These are phyloP conservation scores for Pipistrellus pipistrellus DNA, from an alignment of 2,797 vertebrate genomes.

Conservation along the genomic window DNA sequence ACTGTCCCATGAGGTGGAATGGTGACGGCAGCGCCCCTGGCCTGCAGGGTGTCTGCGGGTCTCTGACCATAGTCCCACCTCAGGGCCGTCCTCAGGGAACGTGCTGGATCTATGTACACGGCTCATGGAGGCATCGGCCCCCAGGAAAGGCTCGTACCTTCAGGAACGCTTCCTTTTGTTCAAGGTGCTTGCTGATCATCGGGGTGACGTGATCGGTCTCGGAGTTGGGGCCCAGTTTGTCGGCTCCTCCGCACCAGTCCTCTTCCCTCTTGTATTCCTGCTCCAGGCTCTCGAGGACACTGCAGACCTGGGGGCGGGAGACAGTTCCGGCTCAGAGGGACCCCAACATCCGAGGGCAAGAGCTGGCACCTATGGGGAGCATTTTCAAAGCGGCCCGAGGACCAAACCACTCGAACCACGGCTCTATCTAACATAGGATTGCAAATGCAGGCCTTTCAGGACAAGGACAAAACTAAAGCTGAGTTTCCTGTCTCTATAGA, in stretches of 20 bases:
- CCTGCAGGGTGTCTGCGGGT: fast-evolving
- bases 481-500: not conserved
- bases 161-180: slow-evolving; percentile 98
- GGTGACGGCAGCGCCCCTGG: fast-evolving
- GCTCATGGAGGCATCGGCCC: fast-evolving
- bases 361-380: fast-evolving
- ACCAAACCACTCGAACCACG: fast-evolving
- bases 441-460: not conserved
- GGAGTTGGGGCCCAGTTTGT: slow-evolving; percentile 98
- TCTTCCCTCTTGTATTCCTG: slow-evolving; percentile 99
- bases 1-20: not conserved
- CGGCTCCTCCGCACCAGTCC: slow-evolving; percentile 99
- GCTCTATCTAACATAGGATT: fast-evolving
- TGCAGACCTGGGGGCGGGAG: slow-evolving; percentile 91
- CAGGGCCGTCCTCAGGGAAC: too few species aligned
- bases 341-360: fast-evolving
- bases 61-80: not conserved
- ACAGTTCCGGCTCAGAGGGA: not conserved
- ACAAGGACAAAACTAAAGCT: not conserved
- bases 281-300: slow-evolving; percentile 97
- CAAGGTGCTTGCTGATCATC: slow-evolving; percentile 99
- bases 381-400: not conserved
- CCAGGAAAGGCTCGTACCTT: slow-evolving; percentile 90
- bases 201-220: slow-evolving; percentile 98
- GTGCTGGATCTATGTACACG: fast-evolving